Evolutionary conservation across 2,797 vertebrate species (phyloP), one percentile per base, ranked within the genome.

Genomic region (Tenualosa ilisha): DNA sequence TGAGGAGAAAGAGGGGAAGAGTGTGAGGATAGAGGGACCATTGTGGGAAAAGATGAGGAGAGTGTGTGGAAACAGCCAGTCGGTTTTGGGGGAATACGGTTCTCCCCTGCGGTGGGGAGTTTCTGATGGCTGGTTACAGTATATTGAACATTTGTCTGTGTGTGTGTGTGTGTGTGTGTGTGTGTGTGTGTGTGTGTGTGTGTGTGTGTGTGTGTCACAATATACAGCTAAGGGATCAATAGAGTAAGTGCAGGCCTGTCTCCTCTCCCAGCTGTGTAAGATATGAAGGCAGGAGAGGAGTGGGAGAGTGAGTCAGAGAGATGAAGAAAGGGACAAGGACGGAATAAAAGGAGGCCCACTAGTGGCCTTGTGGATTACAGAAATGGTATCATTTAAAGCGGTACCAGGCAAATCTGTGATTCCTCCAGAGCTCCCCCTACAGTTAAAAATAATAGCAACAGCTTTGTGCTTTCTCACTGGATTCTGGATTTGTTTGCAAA

Each of bases 291-390:
- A 2, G 13, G 26, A 72, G 17, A 3, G 13, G 46, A 6, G 61
- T 31, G 46, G 9, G 83, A 51, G 49, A 7, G n/a, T 22, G 56
- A 63, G 61, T 24, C 61, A 63, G 59, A 63, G n/a, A 63, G 22
- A 63, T 1, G 7, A 90, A 88, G 88, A 86, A 89, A 88, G 90
- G 86, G 83, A 86, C n/a, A 83, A 43, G 86, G 85, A 22, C 8
- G 15, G 56, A 11, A 24, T 11, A 6, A 63, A 5, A 63, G 9
- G 3, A n/a, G 15, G 3, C 11, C 13, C 54, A 59, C 54, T 20
- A 3, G 54, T 53, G 51, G 51, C 51, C 43, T 2, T 2, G 43
- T 46, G 12, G 8, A 53, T 53, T 53, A 53, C 3, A 9, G 51
- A 53, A 53, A 53, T 7, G 9, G 51, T 53, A 53, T 9, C 1